These are phyloP conservation scores for Sceloporus tristichus DNA, from an alignment of 2,113 vertebrate species.

Conservation along the genomic window DNA sequence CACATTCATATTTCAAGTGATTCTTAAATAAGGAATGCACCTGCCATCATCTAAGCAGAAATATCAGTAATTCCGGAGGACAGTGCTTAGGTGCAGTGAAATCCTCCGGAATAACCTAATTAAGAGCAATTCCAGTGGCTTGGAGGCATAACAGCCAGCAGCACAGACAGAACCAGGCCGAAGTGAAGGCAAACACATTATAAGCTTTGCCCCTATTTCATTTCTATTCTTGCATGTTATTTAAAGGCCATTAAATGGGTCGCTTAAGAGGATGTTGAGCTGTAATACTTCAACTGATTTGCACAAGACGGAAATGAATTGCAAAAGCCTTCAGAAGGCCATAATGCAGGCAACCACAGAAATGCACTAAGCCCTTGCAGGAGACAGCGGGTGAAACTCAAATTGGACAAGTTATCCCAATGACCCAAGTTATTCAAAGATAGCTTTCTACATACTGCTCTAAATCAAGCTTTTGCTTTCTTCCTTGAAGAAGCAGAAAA, in stretches of 20 bases:
- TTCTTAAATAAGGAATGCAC: slow-evolving; percentile 41
- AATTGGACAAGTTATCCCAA: background rate
- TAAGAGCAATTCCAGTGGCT: slow-evolving; percentile 48
- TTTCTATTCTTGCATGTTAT: slow-evolving; percentile 25
- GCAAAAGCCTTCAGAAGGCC: slow-evolving; percentile 26
- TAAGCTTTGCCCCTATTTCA: background rate
- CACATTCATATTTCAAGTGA: slow-evolving; percentile 22
- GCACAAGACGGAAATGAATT: slow-evolving; percentile 29
- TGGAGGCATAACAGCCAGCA: slow-evolving; percentile 42
- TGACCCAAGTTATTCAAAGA: slow-evolving; percentile 20
- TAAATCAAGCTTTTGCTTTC: background rate
- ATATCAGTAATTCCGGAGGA: slow-evolving; percentile 47
- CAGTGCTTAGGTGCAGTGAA: slow-evolving; percentile 44
- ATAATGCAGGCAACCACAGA: background rate
- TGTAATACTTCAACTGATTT: slow-evolving; percentile 33
- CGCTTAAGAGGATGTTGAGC: background rate
- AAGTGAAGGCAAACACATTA: background rate
- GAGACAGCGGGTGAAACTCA: slow-evolving; percentile 10
- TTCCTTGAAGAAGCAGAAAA: background rate
- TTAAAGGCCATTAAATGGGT: slow-evolving; percentile 25
- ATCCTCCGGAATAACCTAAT: slow-evolving; percentile 55
- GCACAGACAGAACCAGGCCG: background rate
- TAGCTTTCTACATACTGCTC: background rate
- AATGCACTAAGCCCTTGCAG: background rate
- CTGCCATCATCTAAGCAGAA: slow-evolving; percentile 43